Evolutionary conservation across 1,140 invertebrate genomes (phyloP).

Genomic region (Ceratoteleas bidentatus): DNA sequence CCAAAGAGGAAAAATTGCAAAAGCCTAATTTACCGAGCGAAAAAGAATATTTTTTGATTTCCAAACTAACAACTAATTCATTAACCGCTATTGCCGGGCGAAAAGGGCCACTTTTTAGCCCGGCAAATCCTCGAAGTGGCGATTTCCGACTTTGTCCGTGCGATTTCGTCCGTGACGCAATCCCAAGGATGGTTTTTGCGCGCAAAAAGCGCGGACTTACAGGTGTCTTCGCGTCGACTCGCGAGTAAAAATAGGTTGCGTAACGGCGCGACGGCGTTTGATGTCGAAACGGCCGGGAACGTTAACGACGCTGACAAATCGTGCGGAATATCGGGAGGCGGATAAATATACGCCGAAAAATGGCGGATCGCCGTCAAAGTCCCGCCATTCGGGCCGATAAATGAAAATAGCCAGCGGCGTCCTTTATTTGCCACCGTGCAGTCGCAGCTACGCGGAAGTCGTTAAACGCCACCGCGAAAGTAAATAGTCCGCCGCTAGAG

Average conservation of each 20-base stretch:
- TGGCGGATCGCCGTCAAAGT: background rate
- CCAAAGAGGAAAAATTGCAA: too few species aligned
- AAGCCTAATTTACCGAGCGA: too few species aligned
- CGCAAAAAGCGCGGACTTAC: background rate
- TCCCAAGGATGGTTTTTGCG: conserved; percentile 13
- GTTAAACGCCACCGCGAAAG: too few species aligned
- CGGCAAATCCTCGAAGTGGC: too few species aligned
- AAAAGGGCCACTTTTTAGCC: too few species aligned
- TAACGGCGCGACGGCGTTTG: conserved; percentile 21
- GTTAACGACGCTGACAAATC: conserved; percentile 18
- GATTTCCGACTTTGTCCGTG: background rate
- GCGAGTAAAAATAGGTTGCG: conserved; percentile 29
- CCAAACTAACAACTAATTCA: too few species aligned
- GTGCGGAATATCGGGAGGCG: background rate
- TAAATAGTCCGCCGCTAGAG: too few species aligned
- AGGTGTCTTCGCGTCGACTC: conserved; percentile 3
- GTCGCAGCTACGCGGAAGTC: too few species aligned
- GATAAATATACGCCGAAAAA: conserved; percentile 16
- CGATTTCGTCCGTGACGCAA: conserved; percentile 34
- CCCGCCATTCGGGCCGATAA: conserved; percentile 24
- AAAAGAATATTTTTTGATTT: too few species aligned
- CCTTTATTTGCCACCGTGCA: too few species aligned
- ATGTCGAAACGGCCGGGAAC: conserved; percentile 16
- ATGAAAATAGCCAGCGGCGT: conserved; percentile 6
- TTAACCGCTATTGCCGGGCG: too few species aligned